Evolutionary conservation across 1,140 invertebrate genomes (phyloP), one percentile per base, ranked within the genome.

Genomic region (Sycophila sp.): DNA sequence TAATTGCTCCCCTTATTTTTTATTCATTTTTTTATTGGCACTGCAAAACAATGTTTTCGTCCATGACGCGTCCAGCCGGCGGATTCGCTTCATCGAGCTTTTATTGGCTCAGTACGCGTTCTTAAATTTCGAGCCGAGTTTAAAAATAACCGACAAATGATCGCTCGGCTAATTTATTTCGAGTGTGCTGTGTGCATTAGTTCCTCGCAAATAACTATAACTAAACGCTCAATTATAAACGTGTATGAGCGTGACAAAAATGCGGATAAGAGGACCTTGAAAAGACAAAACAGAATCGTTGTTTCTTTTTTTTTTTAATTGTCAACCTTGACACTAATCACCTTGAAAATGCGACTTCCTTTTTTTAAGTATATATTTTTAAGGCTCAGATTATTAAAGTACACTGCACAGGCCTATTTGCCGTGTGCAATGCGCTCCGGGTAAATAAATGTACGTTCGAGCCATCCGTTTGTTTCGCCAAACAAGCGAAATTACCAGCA

Each of bases 401-500:
- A 42, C 40, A 42, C 40, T n/a, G 40, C 40, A 36, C 34, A 42
- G 11, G 40, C 49, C 28, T 28, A 24, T 15, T 15, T 7, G 47
- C 24, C 22, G 8, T 6, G 5, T 51, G 11, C 19, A 47, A 51
- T 51, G 26, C 49, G 22, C 26, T 28, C 10, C 28, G n/a, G 19
- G 26, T 36, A 47, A 65, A 65, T 65, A 40, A 64, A 53, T 38
- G 34, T 22, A 34, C 36, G 38, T 32, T 56, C 2, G 22, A 58
- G 51, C 19, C 63, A 40, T 65, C 32, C 63, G 63, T 65, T 65
- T 65, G 49, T 65, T 65, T 65, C 63, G 63, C 28, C 53, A 67
- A 67, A 67, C 64, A 45, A 67, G 66, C 55, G 10, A 69, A 69
- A 69, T 60, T 69, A 60, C 56, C 55, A 42, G 2, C 66, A 69